Evolutionary conservation across 2,888 invertebrate species (phyloP).

Genomic region (Odontocerum albicorne): DNA sequence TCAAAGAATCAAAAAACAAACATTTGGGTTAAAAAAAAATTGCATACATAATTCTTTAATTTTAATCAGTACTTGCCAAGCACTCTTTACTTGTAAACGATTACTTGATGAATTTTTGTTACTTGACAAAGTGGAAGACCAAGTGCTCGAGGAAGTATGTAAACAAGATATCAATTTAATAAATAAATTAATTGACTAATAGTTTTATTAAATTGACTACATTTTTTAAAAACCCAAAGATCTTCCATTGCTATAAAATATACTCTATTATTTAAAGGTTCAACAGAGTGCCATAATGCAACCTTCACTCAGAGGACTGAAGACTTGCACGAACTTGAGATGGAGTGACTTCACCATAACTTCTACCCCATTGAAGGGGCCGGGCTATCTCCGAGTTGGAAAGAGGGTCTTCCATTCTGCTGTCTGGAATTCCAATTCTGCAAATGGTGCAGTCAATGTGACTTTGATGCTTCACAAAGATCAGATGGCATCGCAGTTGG

Average conservation of each 20-base stretch:
- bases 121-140: no score
- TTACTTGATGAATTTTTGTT: no score
- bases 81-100: no score
- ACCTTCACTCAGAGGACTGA: conserved; percentile 68
- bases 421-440: conserved; percentile 63
- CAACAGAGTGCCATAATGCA: conserved; percentile 73
- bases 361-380: conserved; percentile 44
- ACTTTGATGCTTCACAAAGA: conserved; percentile 67
- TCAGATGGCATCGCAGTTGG: conserved; percentile 62
- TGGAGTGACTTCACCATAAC: conserved; percentile 72
- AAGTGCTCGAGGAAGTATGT: no score
- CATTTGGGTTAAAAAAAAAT: no score
- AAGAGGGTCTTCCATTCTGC: conserved; percentile 76
- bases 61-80: no score
- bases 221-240: no score
- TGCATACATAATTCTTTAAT: no score
- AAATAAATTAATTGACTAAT: background rate
- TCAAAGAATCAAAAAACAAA: no score
- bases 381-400: conserved; percentile 56
- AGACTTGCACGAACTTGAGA: conserved; percentile 70
- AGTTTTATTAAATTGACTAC: background rate
- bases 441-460: conserved; percentile 65
- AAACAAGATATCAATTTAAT: background rate
- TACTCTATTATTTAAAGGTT: no score
- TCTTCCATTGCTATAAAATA: no score